Evolutionary conservation across 2,113 vertebrate species (phyloP).

Genomic region (Hassar affinis): DNA sequence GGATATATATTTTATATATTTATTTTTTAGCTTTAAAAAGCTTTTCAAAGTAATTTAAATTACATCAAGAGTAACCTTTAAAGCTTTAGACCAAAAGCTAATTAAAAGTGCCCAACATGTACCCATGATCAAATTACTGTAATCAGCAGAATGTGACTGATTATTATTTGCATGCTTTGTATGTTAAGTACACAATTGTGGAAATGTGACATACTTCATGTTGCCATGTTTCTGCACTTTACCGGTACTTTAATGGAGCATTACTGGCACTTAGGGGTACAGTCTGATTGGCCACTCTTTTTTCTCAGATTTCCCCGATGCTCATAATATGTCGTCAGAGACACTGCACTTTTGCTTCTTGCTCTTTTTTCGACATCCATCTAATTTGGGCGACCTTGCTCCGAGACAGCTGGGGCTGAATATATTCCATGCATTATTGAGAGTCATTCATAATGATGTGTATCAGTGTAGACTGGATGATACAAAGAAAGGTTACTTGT

Average conservation of each 20-base stretch:
- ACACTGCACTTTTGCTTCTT: neutral
- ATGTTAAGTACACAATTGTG: neutral
- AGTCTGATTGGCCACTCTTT: constrained; percentile 31
- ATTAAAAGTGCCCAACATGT: neutral
- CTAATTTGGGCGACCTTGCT: constrained; percentile 2
- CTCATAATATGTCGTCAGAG: constrained; percentile 22
- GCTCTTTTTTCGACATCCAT: neutral
- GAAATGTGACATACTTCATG: constrained; percentile 11
- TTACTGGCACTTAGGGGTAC: constrained; percentile 31
- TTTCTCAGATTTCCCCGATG: constrained; percentile 19
- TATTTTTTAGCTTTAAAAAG: neutral
- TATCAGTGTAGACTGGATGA: constrained; percentile 26
- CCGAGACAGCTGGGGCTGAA: constrained; percentile 24
- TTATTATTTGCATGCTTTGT: neutral
- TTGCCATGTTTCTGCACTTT: neutral
- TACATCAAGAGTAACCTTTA: neutral
- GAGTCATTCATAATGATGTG: neutral
- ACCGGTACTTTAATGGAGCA: no score
- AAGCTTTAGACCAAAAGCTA: neutral
- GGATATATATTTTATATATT: neutral
- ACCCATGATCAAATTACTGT: neutral
- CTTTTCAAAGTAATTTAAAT: neutral
- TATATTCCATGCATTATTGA: constrained; percentile 11
- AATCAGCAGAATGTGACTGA: neutral
- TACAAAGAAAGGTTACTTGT: neutral